phyloP scores from a whole-genome alignment of 2,888 invertebrate species.

The Leucophora obtusa region DNA sequence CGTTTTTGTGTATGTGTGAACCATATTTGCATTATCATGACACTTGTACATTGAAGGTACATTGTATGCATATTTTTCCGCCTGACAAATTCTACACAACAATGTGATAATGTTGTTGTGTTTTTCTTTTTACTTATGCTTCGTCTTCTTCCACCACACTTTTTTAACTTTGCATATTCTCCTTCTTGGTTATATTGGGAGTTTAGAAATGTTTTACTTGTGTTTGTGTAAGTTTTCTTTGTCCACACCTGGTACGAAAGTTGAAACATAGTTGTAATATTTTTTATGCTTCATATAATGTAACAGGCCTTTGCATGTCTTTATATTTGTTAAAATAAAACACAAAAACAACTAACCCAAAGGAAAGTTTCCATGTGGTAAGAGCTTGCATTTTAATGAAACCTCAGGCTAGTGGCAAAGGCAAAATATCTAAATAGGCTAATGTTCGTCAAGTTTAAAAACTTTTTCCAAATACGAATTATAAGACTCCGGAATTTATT shows the following conservation, averaged over 20 bases:
- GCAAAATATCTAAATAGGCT: not conserved
- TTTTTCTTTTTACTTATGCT: slow-evolving; percentile 5
- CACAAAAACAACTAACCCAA: not conserved
- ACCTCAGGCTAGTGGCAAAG: not conserved
- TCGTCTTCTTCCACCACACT: slow-evolving; percentile 22
- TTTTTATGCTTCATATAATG: not conserved
- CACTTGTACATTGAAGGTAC: slow-evolving; percentile 29
- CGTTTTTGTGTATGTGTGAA: no score
- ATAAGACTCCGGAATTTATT: no score
- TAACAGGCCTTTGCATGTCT: not conserved
- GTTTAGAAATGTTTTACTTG: slow-evolving; percentile 24
- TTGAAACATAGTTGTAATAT: slow-evolving; percentile 35
- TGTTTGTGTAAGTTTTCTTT: slow-evolving; percentile 15
- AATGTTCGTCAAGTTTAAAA: no score
- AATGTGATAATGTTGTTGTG: slow-evolving; percentile 33
- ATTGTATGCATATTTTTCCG: slow-evolving; percentile 54
- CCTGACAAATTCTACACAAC: slow-evolving; percentile 51
- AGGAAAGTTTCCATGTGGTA: not conserved
- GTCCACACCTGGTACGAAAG: slow-evolving; percentile 31
- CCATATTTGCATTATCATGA: slow-evolving; percentile 44
- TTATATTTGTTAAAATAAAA: not conserved
- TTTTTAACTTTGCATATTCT: slow-evolving; percentile 2
- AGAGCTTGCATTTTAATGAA: not conserved
- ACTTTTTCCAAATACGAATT: no score
- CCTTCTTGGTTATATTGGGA: slow-evolving; percentile 17